phyloP scores from a whole-genome alignment of 2,888 invertebrate species.

The Oligia fasciuncula region DNA sequence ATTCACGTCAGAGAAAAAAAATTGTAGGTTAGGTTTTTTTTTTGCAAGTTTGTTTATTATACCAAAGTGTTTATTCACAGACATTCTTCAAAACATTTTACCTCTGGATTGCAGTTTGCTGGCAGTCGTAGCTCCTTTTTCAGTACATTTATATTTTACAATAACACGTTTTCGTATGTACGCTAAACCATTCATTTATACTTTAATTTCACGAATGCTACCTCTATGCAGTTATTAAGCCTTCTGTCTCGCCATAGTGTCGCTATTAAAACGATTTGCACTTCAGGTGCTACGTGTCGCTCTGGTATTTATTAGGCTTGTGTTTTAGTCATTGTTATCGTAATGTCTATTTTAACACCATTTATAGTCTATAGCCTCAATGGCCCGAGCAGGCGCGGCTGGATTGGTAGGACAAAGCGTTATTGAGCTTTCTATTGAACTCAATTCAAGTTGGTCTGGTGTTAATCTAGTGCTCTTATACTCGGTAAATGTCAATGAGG shows the following conservation, averaged over 20 bases:
- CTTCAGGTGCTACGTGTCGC: slow-evolving; percentile 48
- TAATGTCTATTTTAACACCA: slow-evolving; percentile 59
- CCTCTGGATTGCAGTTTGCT: not conserved
- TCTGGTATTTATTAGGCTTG: slow-evolving; percentile 60
- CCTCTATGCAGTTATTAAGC: slow-evolving; percentile 11
- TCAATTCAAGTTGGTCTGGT: not conserved
- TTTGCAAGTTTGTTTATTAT: not conserved
- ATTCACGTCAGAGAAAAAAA: not conserved
- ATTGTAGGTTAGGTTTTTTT: too few relatives aligned
- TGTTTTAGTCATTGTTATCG: slow-evolving; percentile 55
- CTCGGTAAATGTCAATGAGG: not conserved
- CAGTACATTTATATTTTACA: not conserved
- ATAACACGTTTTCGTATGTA: not conserved
- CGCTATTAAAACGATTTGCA: slow-evolving; percentile 66
- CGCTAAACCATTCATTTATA: not conserved
- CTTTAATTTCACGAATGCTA: not conserved
- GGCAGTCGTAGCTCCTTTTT: not conserved
- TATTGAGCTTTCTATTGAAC: slow-evolving; percentile 12
- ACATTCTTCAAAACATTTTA: not conserved
- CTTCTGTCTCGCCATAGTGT: slow-evolving; percentile 42
- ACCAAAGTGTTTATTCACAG: not conserved
- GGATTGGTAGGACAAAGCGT: slow-evolving; percentile 4
- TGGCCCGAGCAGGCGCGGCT: slow-evolving; percentile 24
- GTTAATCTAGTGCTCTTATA: not conserved
- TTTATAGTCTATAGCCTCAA: slow-evolving; percentile 15